Percentiles rank a stretch among this genome's conserved stretches.
Conservation (phyloP, 2,888 invertebrate species). For the Masnerella sp. region DNA sequence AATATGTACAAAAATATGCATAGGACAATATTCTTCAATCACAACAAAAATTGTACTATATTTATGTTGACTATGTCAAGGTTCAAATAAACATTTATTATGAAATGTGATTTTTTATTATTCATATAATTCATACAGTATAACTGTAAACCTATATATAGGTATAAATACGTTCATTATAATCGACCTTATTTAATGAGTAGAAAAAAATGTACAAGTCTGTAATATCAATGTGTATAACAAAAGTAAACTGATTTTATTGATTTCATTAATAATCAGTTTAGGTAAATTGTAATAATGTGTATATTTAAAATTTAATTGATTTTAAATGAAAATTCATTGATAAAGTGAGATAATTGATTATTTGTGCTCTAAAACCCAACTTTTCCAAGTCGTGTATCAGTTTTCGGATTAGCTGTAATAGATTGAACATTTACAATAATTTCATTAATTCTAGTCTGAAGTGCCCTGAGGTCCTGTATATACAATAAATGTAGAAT, state of each 20-base stretch:
- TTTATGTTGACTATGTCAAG: not conserved
- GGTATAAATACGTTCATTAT: not conserved
- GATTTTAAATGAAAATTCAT: not conserved
- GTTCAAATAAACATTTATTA: conserved; percentile 11
- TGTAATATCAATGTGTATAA: too few species aligned
- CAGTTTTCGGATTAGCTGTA: conserved; percentile 98
- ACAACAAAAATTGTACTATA: too few species aligned
- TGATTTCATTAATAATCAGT: too few species aligned
- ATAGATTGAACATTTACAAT: conserved; percentile 94
- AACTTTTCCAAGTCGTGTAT: conserved; percentile 95
- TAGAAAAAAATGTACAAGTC: too few species aligned
- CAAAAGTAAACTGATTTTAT: too few species aligned
- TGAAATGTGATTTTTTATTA: conserved; percentile 8
- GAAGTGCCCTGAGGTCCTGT: conserved; percentile 90
- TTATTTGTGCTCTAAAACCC: conserved; percentile 80
- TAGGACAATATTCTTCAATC: not conserved
- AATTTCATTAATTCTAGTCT: conserved; percentile 95
- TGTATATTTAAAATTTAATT: too few species aligned
- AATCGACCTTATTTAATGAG: not conserved
- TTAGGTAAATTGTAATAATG: too few species aligned
- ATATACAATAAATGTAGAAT: conserved; percentile 89
- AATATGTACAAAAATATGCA: too few species aligned
- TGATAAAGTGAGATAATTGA: not conserved
- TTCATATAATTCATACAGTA: not conserved
- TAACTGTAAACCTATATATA: too few species aligned